These are phyloP conservation scores for Zaprionus taronus DNA, from an alignment of 1,140 invertebrate genomes.

Conservation along the genomic window DNA sequence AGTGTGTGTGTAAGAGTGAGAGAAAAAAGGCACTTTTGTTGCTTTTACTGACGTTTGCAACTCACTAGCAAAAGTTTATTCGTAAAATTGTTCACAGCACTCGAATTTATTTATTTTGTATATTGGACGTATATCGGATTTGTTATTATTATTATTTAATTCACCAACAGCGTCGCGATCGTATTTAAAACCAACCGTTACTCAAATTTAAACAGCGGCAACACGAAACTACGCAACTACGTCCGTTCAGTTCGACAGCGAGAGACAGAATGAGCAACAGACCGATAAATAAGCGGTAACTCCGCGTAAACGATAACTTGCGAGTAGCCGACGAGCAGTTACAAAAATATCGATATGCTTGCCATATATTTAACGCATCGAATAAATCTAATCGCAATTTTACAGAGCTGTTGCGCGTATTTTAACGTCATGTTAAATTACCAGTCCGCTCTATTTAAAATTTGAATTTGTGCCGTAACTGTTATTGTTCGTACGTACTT, in stretches of 20 bases:
- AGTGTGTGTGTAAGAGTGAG: slow-evolving; percentile 25
- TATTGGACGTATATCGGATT: slow-evolving; percentile 9
- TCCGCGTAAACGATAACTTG: neutral
- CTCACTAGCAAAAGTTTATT: slow-evolving; percentile 11
- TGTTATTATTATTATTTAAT: slow-evolving; percentile 34
- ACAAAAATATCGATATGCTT: slow-evolving; percentile 16
- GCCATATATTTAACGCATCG: neutral
- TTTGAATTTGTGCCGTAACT: neutral
- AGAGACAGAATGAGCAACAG: slow-evolving; percentile 34
- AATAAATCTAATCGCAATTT: neutral
- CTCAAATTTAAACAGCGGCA: neutral
- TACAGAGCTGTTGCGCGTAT: neutral
- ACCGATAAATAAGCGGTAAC: slow-evolving; percentile 29
- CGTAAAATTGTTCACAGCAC: slow-evolving; percentile 23
- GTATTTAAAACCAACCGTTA: slow-evolving; percentile 35
- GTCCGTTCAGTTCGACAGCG: slow-evolving; percentile 27
- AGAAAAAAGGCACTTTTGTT: slow-evolving; percentile 51
- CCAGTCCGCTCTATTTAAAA: neutral
- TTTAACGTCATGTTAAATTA: neutral
- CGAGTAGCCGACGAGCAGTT: slow-evolving; percentile 11
- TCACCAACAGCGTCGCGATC: slow-evolving; percentile 27
- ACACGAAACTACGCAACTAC: neutral
- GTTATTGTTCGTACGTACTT: neutral
- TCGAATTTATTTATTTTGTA: neutral
- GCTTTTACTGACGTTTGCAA: slow-evolving; percentile 42